Percentiles rank a stretch among this genome's conserved stretches.
These are phyloP conservation scores for Scolopax rusticola DNA, from an alignment of 2,797 vertebrate species.

Conservation along the genomic window DNA sequence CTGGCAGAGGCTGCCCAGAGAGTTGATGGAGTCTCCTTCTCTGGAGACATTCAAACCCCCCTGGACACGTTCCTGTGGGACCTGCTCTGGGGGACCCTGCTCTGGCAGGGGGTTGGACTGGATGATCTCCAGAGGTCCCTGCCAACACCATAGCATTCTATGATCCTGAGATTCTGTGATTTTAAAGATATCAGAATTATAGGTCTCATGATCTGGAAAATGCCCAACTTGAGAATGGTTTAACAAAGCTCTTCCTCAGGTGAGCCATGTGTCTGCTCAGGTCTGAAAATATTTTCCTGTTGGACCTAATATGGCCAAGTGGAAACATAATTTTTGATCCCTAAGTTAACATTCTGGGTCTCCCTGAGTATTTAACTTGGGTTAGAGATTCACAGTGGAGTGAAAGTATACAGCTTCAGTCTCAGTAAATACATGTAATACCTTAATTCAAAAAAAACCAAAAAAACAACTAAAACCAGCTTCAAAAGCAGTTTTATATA, in stretches of 20 bases:
- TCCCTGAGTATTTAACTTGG: neutral
- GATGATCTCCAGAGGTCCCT: too few relatives aligned
- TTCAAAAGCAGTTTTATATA: neutral
- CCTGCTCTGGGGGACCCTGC: too few relatives aligned
- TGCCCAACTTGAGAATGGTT: neutral
- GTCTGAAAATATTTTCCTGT: neutral
- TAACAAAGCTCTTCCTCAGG: neutral
- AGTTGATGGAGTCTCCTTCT: too few relatives aligned
- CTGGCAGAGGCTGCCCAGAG: too few relatives aligned
- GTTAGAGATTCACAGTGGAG: neutral
- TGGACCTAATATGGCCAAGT: neutral
- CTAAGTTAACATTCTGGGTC: neutral
- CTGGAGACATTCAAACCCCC: too few relatives aligned
- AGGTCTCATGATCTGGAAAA: neutral
- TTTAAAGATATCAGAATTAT: neutral
- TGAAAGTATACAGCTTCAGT: neutral
- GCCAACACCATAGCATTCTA: too few relatives aligned
- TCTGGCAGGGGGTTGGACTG: too few relatives aligned
- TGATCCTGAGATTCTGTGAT: neutral
- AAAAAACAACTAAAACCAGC: neutral
- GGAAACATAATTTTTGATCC: neutral
- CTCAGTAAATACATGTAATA: neutral
- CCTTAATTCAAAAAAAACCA: neutral
- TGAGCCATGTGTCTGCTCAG: neutral
- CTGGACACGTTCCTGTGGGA: too few relatives aligned